Evolutionary conservation across 2,113 vertebrate species (phyloP).

Genomic region (Syngnathus typhle): DNA sequence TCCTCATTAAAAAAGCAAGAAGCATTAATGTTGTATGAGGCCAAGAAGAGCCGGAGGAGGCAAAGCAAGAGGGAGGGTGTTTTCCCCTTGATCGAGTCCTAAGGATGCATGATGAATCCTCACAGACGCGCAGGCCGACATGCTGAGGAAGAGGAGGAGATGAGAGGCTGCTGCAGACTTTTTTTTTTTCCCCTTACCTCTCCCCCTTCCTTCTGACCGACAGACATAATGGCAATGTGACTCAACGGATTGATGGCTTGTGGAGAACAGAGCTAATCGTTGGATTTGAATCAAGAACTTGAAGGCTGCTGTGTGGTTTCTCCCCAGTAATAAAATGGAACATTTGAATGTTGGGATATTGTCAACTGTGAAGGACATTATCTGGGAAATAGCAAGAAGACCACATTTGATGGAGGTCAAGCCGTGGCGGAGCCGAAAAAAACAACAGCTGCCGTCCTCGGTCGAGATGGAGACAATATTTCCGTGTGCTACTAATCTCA

Average conservation of each 20-base stretch:
- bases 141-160: slow-evolving; percentile 52
- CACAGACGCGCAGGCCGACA: slow-evolving; percentile 53
- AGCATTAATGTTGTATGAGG: slow-evolving; percentile 79
- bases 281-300: too few relatives aligned
- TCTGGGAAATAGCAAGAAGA: too few relatives aligned
- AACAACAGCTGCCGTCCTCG: too few relatives aligned
- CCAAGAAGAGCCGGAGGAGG: slow-evolving; percentile 60
- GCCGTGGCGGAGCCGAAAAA: too few relatives aligned
- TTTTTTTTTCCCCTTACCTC: too few relatives aligned
- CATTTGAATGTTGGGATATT: too few relatives aligned
- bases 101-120: slow-evolving; percentile 69
- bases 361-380: too few relatives aligned
- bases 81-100: slow-evolving; percentile 68
- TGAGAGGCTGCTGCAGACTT: slow-evolving; percentile 49
- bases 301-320: too few relatives aligned
- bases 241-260: too few relatives aligned
- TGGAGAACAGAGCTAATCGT: too few relatives aligned
- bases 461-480: not conserved
- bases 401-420: too few relatives aligned
- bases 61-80: slow-evolving; percentile 52
- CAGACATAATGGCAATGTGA: slow-evolving; percentile 26
- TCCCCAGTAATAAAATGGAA: too few relatives aligned
- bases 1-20: slow-evolving; percentile 75
- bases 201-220: slow-evolving; percentile 17
- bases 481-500: not conserved